phyloP scores from a whole-genome alignment of 2,797 vertebrate species.

The Halcyon chelicuti region DNA sequence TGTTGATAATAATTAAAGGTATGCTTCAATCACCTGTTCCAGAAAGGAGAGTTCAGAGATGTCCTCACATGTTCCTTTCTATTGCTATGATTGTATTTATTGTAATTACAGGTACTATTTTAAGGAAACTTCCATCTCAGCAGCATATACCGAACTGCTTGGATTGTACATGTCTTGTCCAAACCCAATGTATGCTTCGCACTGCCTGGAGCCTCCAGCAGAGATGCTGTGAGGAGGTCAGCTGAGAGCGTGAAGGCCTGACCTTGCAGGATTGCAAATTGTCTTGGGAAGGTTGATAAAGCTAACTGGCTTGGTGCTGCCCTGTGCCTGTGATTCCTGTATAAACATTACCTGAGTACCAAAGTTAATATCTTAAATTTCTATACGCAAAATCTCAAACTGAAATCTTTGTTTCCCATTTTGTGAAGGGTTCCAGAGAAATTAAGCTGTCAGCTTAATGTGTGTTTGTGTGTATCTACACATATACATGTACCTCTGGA shows the following conservation, averaged over 20 bases:
- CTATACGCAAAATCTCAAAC: neutral
- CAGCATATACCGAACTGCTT: neutral
- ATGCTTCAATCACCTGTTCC: neutral
- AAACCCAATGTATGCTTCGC: neutral
- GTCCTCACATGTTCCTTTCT: neutral
- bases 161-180: neutral
- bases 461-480: accelerated
- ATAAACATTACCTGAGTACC: neutral
- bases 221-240: neutral
- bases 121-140: neutral
- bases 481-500: neutral
- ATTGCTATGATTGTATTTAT: neutral
- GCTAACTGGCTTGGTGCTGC: neutral
- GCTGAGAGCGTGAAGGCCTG: neutral
- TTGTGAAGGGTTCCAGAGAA: neutral
- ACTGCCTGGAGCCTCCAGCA: neutral
- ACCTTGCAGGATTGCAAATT: neutral
- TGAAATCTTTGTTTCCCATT: neutral
- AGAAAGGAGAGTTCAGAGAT: neutral
- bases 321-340: neutral
- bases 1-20: neutral
- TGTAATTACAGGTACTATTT: neutral
- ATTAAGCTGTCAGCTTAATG: neutral
- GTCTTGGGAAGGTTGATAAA: neutral
- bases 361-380: neutral